These are phyloP conservation scores for Siphamia tubifer DNA, from an alignment of 2,113 vertebrate species.

Conservation along the genomic window DNA sequence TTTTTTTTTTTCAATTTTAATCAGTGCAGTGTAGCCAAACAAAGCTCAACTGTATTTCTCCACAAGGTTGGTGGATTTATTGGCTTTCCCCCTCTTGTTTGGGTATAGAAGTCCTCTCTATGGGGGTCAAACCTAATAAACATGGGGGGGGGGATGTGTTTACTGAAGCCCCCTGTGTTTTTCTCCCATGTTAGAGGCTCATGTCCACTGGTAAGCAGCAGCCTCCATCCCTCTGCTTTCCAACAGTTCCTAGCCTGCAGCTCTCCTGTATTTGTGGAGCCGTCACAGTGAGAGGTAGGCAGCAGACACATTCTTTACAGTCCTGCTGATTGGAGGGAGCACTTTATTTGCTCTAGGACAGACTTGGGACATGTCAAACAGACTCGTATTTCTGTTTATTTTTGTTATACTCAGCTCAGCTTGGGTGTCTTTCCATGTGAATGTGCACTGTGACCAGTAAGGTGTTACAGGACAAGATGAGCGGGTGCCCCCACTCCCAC, in stretches of 20 bases:
- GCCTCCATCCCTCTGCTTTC: slow-evolving; percentile 27
- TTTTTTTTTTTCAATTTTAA: slow-evolving; percentile 17
- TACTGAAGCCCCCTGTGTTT: slow-evolving; percentile 41
- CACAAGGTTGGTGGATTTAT: slow-evolving; percentile 47
- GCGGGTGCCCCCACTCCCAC: no score
- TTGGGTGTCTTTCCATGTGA: slow-evolving; percentile 23
- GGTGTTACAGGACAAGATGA: slow-evolving; percentile 34
- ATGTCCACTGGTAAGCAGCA: slow-evolving; percentile 9
- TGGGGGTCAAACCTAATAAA: slow-evolving; percentile 64
- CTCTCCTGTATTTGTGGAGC: slow-evolving; percentile 74
- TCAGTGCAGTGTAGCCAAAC: not conserved
- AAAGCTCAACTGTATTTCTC: slow-evolving; percentile 26
- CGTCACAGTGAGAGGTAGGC: slow-evolving; percentile 61
- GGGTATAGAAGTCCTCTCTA: slow-evolving; percentile 30
- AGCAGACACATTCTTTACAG: slow-evolving; percentile 61
- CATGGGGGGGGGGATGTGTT: slow-evolving; percentile 40
- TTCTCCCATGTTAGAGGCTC: slow-evolving; percentile 18
- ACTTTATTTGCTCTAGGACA: slow-evolving; percentile 68
- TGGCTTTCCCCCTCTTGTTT: slow-evolving; percentile 52
- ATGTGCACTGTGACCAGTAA: slow-evolving; percentile 13
- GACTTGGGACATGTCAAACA: slow-evolving; percentile 48
- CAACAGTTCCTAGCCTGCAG: slow-evolving; percentile 52
- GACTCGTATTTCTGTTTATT: slow-evolving; percentile 64
- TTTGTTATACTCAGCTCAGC: slow-evolving; percentile 24
- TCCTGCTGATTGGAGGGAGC: slow-evolving; percentile 52